These are phyloP conservation scores for Bambusicola thoracicus DNA, from an alignment of 2,113 vertebrate genomes.

Conservation along the genomic window DNA sequence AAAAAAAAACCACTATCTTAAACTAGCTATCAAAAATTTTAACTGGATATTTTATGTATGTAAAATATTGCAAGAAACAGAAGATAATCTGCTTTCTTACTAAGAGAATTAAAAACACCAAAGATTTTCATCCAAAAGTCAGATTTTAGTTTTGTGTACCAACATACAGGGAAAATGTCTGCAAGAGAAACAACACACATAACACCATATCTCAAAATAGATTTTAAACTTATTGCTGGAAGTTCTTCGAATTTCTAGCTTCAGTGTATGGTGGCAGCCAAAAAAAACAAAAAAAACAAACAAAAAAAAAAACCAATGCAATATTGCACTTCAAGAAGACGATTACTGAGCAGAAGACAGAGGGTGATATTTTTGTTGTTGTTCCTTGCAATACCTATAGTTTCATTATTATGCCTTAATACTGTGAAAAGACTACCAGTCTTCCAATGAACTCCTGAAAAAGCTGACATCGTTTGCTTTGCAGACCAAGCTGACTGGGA, in stretches of 20 bases:
- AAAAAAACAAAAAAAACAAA: neutral
- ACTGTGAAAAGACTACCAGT: neutral
- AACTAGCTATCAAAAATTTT: neutral
- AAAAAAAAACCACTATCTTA: neutral
- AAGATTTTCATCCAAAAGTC: neutral
- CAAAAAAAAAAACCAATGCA: neutral
- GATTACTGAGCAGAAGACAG: neutral
- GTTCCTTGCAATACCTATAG: neutral
- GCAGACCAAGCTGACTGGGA: neutral
- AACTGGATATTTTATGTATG: neutral
- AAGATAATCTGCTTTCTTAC: neutral
- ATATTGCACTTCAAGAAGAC: neutral
- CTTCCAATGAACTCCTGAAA: neutral
- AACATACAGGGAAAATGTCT: neutral
- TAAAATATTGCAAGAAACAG: neutral
- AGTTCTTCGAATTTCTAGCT: neutral
- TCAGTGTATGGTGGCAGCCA: neutral
- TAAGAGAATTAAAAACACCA: neutral
- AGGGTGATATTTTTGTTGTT: neutral
- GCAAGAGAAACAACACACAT: rapidly evolving
- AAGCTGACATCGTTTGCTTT: neutral
- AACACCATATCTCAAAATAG: neutral
- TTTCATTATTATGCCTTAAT: neutral
- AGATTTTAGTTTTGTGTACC: neutral
- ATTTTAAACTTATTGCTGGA: neutral